These are phyloP conservation scores for Amaurobius ferox DNA, from an alignment of 2,888 invertebrate genomes.

Conservation along the genomic window DNA sequence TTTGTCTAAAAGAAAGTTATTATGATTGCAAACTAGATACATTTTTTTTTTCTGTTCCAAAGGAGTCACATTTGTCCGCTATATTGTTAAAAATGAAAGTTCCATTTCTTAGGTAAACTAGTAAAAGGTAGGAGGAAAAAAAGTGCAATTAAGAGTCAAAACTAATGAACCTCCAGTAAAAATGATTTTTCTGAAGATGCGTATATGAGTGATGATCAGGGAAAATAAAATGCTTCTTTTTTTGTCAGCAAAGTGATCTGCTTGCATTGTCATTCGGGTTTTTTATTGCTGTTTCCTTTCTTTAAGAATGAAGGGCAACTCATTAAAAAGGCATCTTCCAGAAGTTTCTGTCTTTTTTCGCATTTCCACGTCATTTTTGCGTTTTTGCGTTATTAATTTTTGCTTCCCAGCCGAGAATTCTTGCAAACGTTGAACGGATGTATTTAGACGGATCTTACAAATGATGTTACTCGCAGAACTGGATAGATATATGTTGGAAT, in stretches of 20 bases:
- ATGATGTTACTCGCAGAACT: too few species aligned
- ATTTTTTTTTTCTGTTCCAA: constrained; percentile 35
- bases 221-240: constrained; percentile 17
- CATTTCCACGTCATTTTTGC: neutral
- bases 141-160: constrained; percentile 44
- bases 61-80: constrained; percentile 42
- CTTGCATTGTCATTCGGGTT: constrained; percentile 18
- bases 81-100: constrained; percentile 66
- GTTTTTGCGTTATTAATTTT: constrained; percentile 13
- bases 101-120: constrained; percentile 32
- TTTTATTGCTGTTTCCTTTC: constrained; percentile 10
- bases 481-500: too few species aligned
- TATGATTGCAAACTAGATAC: constrained; percentile 44
- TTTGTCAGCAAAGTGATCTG: neutral
- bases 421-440: constrained; percentile 31
- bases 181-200: neutral
- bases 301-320: constrained; percentile 7
- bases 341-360: neutral
- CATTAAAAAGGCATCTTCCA: constrained; percentile 57
- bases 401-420: constrained; percentile 5
- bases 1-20: constrained; percentile 55
- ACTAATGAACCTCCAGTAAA: constrained; percentile 46
- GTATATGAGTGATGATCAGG: constrained; percentile 2
- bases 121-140: constrained; percentile 29
- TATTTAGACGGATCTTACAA: neutral